A percentile compares a stretch with the other conserved stretches of the same genome.
These are phyloP conservation scores for Coendou prehensilis DNA, from an alignment of 2,797 vertebrate genomes.

Conservation along the genomic window DNA sequence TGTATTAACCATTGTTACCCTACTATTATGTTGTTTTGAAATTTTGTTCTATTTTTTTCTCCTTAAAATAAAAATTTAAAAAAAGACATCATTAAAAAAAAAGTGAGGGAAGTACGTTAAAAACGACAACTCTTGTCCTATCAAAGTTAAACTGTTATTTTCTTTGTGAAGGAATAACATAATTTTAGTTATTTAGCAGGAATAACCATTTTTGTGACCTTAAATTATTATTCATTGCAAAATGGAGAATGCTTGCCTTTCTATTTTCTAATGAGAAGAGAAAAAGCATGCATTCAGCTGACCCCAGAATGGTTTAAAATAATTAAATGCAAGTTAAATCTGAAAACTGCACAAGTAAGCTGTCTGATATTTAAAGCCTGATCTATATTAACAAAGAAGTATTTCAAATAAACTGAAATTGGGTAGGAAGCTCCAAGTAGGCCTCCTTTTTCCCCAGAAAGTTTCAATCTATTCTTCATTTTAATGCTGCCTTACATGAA, in stretches of 20 bases:
- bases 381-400: constrained; percentile 51
- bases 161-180: constrained; percentile 54
- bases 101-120: background rate
- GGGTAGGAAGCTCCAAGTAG: constrained; percentile 32
- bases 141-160: constrained; percentile 44
- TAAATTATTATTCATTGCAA: constrained; percentile 65
- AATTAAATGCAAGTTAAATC: constrained; percentile 62
- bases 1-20: too few relatives aligned
- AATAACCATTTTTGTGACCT: constrained; percentile 50
- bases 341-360: constrained; percentile 1
- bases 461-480: constrained; percentile 55
- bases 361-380: constrained; percentile 51
- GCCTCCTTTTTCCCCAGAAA: background rate
- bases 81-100: too few relatives aligned
- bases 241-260: constrained; percentile 56
- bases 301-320: constrained; percentile 53
- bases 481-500: constrained; percentile 55
- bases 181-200: constrained; percentile 6
- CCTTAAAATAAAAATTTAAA: too few relatives aligned
- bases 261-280: constrained; percentile 50
- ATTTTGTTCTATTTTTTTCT: too few relatives aligned
- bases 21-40: too few relatives aligned
- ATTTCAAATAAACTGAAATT: constrained; percentile 37
- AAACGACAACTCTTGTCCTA: constrained; percentile 23
- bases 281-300: constrained; percentile 54